Evolutionary conservation across 1,140 invertebrate species (phyloP).

Genomic region (Andricus grossulariae): DNA sequence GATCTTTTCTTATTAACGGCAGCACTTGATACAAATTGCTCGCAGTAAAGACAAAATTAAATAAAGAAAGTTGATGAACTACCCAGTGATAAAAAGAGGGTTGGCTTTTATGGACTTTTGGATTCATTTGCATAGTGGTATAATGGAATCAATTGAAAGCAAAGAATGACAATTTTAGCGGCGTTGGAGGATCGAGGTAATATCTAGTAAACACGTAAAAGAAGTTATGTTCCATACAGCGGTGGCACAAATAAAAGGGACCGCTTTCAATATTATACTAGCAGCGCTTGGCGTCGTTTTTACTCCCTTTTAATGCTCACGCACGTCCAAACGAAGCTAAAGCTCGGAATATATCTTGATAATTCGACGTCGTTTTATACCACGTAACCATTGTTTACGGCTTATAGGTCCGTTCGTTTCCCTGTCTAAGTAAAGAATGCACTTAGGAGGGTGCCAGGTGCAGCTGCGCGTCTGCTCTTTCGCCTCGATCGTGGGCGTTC

Average conservation of each 20-base stretch:
- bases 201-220: too few relatives aligned
- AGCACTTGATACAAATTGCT: too few relatives aligned
- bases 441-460: conserved; percentile 28
- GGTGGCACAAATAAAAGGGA: conserved; percentile 17
- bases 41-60: too few relatives aligned
- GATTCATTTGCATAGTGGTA: too few relatives aligned
- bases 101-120: too few relatives aligned
- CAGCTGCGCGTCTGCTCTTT: conserved; percentile 7
- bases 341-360: conserved; percentile 54
- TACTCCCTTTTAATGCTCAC: conserved; percentile 2
- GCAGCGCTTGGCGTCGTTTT: neutral
- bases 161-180: too few relatives aligned
- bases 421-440: conserved; percentile 43
- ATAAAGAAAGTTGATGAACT: too few relatives aligned
- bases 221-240: neutral
- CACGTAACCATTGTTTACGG: conserved; percentile 62
- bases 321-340: conserved; percentile 17
- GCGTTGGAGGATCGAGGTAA: too few relatives aligned
- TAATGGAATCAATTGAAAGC: too few relatives aligned
- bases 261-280: conserved; percentile 2
- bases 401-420: conserved; percentile 52
- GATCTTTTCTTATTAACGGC: too few relatives aligned
- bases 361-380: conserved; percentile 60
- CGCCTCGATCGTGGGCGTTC: neutral
- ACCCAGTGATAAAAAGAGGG: too few relatives aligned